phyloP scores from a whole-genome alignment of 2,888 invertebrate species.

The Frankliniella intonsa region DNA sequence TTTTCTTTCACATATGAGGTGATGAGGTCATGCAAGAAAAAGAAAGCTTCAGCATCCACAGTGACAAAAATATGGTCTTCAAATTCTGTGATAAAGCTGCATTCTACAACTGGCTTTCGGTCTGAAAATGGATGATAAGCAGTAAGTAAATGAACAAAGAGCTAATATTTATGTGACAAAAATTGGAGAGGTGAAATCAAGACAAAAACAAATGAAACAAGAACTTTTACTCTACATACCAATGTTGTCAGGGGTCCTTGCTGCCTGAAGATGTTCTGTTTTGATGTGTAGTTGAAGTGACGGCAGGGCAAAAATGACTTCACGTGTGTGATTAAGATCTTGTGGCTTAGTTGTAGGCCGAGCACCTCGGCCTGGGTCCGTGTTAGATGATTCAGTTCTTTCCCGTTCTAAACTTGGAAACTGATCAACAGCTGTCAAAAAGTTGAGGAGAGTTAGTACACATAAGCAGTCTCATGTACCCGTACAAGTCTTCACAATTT shows the following conservation, averaged over 20 bases:
- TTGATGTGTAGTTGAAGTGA: conserved; percentile 87
- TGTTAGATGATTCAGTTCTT: conserved; percentile 50
- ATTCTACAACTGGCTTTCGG: conserved; percentile 84
- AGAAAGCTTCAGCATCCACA: conserved; percentile 96
- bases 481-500: no score
- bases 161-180: not conserved
- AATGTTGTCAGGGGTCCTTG: conserved; percentile 58
- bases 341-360: conserved; percentile 56
- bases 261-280: conserved; percentile 83
- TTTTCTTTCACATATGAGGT: conserved; percentile 94
- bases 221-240: conserved; percentile 5
- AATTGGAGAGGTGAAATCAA: conserved; percentile 4
- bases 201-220: not conserved
- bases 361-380: conserved; percentile 45
- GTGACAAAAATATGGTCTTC: conserved; percentile 98
- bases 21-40: conserved; percentile 95
- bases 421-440: conserved; percentile 69
- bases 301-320: conserved; percentile 95
- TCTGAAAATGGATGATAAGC: conserved; percentile 48
- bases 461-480: no score
- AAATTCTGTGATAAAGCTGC: conserved; percentile 97
- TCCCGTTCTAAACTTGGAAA: conserved; percentile 86
- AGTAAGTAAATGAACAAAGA: not conserved
- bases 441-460: not conserved
- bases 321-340: conserved; percentile 77